Percentiles rank a stretch among this genome's conserved stretches.
Evolutionary conservation across 2,888 invertebrate species (phyloP).

Genomic region (Rhagonycha fulva): DNA sequence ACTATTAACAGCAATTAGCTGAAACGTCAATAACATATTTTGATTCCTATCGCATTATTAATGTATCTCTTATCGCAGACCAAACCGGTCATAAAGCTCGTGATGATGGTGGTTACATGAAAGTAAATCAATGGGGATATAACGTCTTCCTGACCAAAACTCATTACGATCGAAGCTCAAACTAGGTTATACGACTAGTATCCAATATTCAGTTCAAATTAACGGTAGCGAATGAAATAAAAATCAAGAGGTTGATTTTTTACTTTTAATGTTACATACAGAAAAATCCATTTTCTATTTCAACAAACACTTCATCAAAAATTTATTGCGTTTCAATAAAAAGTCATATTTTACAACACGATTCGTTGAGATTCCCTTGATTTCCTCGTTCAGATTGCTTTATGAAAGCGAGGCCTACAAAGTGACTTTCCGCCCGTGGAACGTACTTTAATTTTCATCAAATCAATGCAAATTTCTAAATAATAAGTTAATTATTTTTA

Average conservation of each 20-base stretch:
- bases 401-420: too few species aligned
- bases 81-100: not conserved
- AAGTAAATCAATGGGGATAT: not conserved
- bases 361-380: too few species aligned
- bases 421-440: too few species aligned
- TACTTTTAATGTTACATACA: not conserved
- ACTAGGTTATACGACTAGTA: not conserved
- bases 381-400: too few species aligned
- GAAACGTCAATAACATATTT: not conserved
- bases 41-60: not conserved
- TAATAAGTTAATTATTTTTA: too few species aligned
- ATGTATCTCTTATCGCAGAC: not conserved
- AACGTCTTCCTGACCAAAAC: not conserved
- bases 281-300: not conserved
- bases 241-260: not conserved
- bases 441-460: too few species aligned
- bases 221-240: not conserved
- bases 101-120: not conserved
- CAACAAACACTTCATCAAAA: not conserved
- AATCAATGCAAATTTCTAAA: too few species aligned
- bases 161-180: not conserved
- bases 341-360: too few species aligned
- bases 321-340: too few species aligned
- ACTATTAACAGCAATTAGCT: not conserved
- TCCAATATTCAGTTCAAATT: not conserved